These are phyloP conservation scores for Labeo rohita DNA, from an alignment of 2,113 vertebrate species.

Conservation along the genomic window DNA sequence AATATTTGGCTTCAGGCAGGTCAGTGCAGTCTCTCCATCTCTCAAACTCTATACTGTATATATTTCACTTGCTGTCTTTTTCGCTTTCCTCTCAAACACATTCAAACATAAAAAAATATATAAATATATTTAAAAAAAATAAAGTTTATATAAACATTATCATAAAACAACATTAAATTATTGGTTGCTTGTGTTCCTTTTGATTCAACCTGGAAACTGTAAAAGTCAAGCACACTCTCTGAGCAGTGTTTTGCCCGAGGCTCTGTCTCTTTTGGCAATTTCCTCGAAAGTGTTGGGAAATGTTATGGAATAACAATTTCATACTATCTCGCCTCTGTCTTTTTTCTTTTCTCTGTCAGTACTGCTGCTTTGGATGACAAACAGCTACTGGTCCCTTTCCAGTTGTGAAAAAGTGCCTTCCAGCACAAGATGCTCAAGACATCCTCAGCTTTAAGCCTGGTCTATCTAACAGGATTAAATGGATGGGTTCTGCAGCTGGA, in stretches of 20 bases:
- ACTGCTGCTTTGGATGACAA: not conserved
- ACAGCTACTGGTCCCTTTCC: conserved; percentile 22
- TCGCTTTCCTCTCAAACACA: not conserved
- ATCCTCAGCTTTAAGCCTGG: not conserved
- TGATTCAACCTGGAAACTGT: not conserved
- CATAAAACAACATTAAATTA: no score
- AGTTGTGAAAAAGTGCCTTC: conserved; percentile 7
- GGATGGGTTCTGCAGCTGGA: conserved; percentile 27
- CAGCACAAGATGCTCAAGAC: conserved; percentile 9
- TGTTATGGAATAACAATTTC: conserved; percentile 23
- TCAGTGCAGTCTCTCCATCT: not conserved
- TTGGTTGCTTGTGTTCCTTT: not conserved
- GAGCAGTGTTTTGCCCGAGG: not conserved
- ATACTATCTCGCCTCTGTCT: not conserved
- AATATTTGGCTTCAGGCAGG: conserved; percentile 20
- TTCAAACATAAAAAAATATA: not conserved
- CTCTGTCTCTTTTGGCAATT: conserved; percentile 11
- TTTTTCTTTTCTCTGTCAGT: not conserved
- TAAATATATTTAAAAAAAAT: not conserved
- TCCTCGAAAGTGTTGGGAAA: not conserved
- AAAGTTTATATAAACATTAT: not conserved
- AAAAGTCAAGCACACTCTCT: not conserved
- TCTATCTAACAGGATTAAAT: conserved; percentile 27
- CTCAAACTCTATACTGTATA: not conserved
- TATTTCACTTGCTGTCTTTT: not conserved